A percentile compares a stretch with the other conserved stretches of the same genome.
Evolutionary conservation across 2,113 vertebrate species (phyloP).

Genomic region (Cisticola juncidis): DNA sequence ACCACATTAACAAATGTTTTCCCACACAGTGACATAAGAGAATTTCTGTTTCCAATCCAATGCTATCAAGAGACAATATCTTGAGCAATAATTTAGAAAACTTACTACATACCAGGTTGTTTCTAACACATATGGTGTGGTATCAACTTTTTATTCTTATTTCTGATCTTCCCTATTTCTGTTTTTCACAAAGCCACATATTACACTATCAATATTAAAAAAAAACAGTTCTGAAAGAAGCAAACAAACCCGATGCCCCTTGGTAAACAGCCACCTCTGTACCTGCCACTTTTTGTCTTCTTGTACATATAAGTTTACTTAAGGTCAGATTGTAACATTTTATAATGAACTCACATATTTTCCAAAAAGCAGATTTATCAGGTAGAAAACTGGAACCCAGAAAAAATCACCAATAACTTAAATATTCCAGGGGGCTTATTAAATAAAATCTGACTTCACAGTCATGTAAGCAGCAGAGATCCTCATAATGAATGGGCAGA

Average conservation of each 20-base stretch:
- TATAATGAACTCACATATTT: not conserved
- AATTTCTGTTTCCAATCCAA: not conserved
- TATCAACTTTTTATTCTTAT: not conserved
- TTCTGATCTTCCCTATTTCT: not conserved
- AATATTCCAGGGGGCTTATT: not conserved
- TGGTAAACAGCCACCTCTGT: not conserved
- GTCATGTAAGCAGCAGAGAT: constrained; percentile 4
- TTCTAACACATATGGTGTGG: not conserved
- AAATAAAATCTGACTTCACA: not conserved
- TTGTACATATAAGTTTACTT: not conserved
- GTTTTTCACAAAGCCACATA: not conserved
- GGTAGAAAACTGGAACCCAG: not conserved
- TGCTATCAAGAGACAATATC: not conserved
- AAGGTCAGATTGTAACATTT: not conserved
- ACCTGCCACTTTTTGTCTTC: not conserved
- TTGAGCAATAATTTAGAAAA: not conserved
- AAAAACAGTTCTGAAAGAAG: not conserved
- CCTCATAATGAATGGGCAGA: constrained; percentile 27
- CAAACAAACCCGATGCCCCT: not conserved
- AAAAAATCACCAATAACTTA: not conserved
- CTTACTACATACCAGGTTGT: not conserved
- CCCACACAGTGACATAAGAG: not conserved
- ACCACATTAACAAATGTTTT: not conserved
- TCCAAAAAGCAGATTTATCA: not conserved
- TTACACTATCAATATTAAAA: not conserved